A percentile compares a stretch with the other conserved stretches of the same genome.
Conservation (phyloP, 2,113 vertebrate species). For the Pavo muticus region DNA sequence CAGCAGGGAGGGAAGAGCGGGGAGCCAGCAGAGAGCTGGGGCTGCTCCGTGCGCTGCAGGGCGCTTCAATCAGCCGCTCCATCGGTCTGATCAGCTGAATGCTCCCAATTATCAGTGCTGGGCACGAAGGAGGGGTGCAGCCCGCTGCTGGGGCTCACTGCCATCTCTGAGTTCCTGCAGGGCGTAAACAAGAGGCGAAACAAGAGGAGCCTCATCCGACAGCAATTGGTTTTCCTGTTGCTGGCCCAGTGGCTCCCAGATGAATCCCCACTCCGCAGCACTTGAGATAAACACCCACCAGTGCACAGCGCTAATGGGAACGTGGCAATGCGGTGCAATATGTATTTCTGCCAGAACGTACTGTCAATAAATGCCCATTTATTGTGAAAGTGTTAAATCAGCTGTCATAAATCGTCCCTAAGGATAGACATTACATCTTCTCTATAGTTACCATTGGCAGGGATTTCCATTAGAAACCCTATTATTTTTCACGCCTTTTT, state of each 20-base stretch:
- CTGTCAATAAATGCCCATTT: constrained; percentile 54
- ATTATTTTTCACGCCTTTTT: not conserved
- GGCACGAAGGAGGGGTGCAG: not conserved
- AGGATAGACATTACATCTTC: constrained; percentile 17
- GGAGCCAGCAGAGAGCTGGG: not conserved
- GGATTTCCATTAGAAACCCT: constrained; percentile 40
- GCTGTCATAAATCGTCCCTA: not conserved
- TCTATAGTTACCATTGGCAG: constrained; percentile 6
- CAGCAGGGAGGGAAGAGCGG: not conserved
- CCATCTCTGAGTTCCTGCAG: not conserved
- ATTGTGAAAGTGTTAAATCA: constrained; percentile 47
- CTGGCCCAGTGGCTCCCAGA: not conserved
- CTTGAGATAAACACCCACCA: not conserved
- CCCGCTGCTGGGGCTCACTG: not conserved
- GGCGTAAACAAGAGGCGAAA: not conserved
- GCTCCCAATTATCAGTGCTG: not conserved
- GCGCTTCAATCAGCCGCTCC: not conserved
- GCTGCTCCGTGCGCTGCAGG: fast-evolving
- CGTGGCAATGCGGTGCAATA: not conserved
- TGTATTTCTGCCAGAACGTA: constrained; percentile 17
- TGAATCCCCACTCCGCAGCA: not conserved
- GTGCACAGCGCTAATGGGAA: not conserved
- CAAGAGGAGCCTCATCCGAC: not conserved
- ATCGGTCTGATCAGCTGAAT: fast-evolving
- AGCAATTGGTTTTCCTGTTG: fast-evolving